Conservation (phyloP, 2,113 vertebrate genomes). For the Hassar affinis region DNA sequence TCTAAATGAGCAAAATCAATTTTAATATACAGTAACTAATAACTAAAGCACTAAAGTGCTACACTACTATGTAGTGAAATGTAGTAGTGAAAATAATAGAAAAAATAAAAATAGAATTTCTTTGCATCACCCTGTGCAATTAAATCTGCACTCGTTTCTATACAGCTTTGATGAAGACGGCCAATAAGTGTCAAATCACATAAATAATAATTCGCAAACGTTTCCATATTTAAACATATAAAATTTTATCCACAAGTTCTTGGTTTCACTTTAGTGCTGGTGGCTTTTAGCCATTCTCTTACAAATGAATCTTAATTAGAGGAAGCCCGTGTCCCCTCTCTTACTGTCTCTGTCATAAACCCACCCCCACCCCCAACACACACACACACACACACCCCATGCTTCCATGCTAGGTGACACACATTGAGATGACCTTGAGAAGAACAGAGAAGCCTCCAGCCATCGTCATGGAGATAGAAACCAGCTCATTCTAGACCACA, state of each 20-base stretch:
- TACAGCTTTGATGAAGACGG: background rate
- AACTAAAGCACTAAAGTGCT: background rate
- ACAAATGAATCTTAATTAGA: conserved; percentile 14
- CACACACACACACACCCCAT: background rate
- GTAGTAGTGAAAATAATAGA: background rate
- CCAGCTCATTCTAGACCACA: conserved; percentile 53
- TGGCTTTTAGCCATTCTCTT: background rate
- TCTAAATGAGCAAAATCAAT: background rate
- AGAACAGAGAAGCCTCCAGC: conserved; percentile 57
- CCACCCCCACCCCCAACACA: background rate
- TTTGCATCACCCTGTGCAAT: background rate
- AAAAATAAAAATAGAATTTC: background rate
- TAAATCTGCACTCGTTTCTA: background rate
- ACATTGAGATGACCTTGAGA: conserved; percentile 67
- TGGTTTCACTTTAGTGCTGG: background rate
- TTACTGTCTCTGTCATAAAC: conserved; percentile 9
- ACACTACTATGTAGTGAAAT: background rate
- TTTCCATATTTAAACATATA: background rate
- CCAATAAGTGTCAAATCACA: background rate
- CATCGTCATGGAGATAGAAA: conserved; percentile 69
- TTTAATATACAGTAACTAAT: background rate
- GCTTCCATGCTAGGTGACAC: conserved; percentile 41
- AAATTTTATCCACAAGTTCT: background rate
- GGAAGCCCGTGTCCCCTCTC: background rate
- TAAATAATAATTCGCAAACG: background rate